These are phyloP conservation scores for Erpetoichthys calabaricus DNA, from an alignment of 2,797 vertebrate species.

Conservation along the genomic window DNA sequence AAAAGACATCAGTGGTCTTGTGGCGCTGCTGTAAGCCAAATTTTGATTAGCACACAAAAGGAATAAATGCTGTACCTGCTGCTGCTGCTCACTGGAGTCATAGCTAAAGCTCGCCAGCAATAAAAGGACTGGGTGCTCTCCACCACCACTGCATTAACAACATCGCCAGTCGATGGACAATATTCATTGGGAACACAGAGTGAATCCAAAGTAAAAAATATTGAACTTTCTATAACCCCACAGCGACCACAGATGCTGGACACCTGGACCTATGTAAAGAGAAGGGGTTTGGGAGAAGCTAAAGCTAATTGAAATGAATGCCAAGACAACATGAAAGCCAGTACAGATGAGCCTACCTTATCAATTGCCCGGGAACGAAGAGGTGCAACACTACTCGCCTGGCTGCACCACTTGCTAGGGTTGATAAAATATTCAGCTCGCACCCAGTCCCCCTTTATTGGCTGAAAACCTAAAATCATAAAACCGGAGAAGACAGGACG, in stretches of 20 bases:
- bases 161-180: slow-evolving; percentile 45
- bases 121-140: slow-evolving; percentile 84
- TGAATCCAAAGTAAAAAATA: slow-evolving; percentile 79
- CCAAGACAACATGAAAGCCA: background rate
- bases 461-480: slow-evolving; percentile 55
- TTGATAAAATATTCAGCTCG: slow-evolving; percentile 73
- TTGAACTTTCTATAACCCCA: slow-evolving; percentile 66
- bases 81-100: slow-evolving; percentile 49
- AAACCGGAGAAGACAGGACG: background rate
- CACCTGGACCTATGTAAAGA: slow-evolving; percentile 54
- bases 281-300: too few relatives aligned
- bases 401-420: slow-evolving; percentile 56
- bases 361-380: slow-evolving; percentile 73
- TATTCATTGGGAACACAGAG: slow-evolving; percentile 64
- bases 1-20: too few relatives aligned
- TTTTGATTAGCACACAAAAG: background rate
- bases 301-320: background rate
- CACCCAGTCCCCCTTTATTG: slow-evolving; percentile 85
- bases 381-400: slow-evolving; percentile 66
- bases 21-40: background rate
- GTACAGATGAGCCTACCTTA: slow-evolving; percentile 40
- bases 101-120: slow-evolving; percentile 78
- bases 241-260: slow-evolving; percentile 55
- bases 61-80: background rate
- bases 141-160: slow-evolving; percentile 73